Evolutionary conservation across 2,113 vertebrate genomes (phyloP), one percentile per base, ranked within the genome.

Genomic region (Anthoscopus minutus): DNA sequence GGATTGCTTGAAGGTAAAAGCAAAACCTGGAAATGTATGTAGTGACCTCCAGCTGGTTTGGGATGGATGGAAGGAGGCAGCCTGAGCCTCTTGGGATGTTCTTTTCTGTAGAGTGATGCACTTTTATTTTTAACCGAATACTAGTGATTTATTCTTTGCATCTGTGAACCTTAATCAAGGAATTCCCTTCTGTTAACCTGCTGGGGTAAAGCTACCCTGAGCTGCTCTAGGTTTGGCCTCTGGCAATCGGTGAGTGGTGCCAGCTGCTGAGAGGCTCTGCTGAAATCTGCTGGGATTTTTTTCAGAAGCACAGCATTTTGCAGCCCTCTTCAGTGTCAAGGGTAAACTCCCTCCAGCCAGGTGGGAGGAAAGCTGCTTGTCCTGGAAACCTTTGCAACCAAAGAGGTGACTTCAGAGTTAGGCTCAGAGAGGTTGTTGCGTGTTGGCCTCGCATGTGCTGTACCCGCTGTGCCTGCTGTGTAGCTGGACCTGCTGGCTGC

Each of bases 181-280:
- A 89, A 37, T 74, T 87, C 7, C 17, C 9, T 35, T 91, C 44
- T 66, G 88, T 65, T 15, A 47, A 12, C 25, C n/a, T 61, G 50
- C 37, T 0, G 0, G 18, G 67, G 76, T 40, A 51, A 25, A 65
- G 44, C 19, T n/a, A 5, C 62, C 27, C 1, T 24, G 18, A 27
- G 45, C 1, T 40, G 4, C 0, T 28, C 18, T 2, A 5, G 35
- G 16, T 24, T 37, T 69, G 60, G 44, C 35, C 84, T 71, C 66
- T 69, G 30, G 47, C 62, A 4, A 1, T 11, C 4, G 0, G 3
- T 11, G 24, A 4, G 30, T 33, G 30, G 8, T 11, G 4, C 40
- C 12, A 33, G 69, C 61, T 88, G 89, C 58, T 10, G 0, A 14
- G 58, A 37, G n/a, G 37, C 58, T 58, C 53, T 25, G 56, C 61